These are phyloP conservation scores for Scytalopus superciliaris DNA, from an alignment of 2,113 vertebrate genomes.

Conservation along the genomic window DNA sequence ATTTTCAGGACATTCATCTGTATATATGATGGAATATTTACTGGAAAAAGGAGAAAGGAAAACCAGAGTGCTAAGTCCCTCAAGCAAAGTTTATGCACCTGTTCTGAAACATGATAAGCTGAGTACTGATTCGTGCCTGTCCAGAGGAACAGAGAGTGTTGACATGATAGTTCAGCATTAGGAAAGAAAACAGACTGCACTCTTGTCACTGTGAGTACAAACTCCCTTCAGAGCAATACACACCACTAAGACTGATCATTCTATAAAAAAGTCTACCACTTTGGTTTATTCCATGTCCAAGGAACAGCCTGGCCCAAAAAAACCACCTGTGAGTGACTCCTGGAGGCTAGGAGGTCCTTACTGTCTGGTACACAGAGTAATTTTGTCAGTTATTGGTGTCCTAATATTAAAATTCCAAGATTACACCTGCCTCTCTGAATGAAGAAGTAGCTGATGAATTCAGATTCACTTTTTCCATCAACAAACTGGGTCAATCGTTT, in stretches of 20 bases:
- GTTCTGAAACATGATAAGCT: constrained; percentile 40
- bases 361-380: background rate
- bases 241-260: background rate
- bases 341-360: background rate
- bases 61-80: constrained; percentile 41
- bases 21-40: background rate
- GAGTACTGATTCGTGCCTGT: background rate
- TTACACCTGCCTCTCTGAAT: background rate
- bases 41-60: background rate
- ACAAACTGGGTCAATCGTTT: background rate
- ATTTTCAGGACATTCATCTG: constrained; percentile 33
- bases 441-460: background rate
- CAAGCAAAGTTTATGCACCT: constrained; percentile 42
- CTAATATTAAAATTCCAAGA: background rate
- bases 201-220: background rate
- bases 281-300: background rate
- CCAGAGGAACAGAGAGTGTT: background rate
- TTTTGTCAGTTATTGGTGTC: background rate
- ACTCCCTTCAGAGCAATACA: background rate
- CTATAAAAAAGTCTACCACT: background rate
- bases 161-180: background rate
- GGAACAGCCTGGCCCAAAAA: background rate
- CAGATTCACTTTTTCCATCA: background rate
- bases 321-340: background rate
- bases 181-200: background rate